These are phyloP conservation scores for Drosophila albomicans DNA, from an alignment of 1,140 invertebrate species.

Conservation along the genomic window DNA sequence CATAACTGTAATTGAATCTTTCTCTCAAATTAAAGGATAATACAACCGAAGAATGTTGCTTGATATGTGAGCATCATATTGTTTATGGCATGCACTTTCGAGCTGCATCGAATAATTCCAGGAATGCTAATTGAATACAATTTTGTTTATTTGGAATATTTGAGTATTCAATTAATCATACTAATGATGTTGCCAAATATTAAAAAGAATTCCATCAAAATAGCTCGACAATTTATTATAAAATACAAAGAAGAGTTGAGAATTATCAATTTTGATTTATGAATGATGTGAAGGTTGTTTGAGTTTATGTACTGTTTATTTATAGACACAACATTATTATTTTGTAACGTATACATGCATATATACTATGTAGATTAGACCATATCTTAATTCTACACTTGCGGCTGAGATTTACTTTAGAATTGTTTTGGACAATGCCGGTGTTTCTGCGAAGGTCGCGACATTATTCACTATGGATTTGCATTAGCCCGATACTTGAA, in stretches of 20 bases:
- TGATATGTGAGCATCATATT: not conserved
- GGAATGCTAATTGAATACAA: not conserved
- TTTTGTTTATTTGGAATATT: constrained; percentile 1
- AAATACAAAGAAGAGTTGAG: not conserved
- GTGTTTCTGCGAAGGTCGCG: not conserved
- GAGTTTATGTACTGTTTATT: not conserved
- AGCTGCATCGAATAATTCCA: no score
- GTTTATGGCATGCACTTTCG: no score
- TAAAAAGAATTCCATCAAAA: not conserved
- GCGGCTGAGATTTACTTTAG: constrained; percentile 25
- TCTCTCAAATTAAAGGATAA: constrained; percentile 77
- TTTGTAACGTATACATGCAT: not conserved
- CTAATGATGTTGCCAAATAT: not conserved
- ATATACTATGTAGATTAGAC: not conserved
- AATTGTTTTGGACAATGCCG: constrained; percentile 14
- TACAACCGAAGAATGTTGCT: constrained; percentile 32
- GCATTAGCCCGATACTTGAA: not conserved
- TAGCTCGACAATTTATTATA: not conserved
- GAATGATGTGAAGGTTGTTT: not conserved
- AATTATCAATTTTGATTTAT: not conserved
- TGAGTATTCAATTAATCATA: not conserved
- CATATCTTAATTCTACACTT: constrained; percentile 11
- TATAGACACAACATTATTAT: not conserved
- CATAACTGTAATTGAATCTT: constrained; percentile 55
- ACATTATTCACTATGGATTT: constrained; percentile 39